Evolutionary conservation across 2,888 invertebrate genomes (phyloP), one percentile per base, ranked within the genome.

Genomic region (Caenorhabditis uteleia): DNA sequence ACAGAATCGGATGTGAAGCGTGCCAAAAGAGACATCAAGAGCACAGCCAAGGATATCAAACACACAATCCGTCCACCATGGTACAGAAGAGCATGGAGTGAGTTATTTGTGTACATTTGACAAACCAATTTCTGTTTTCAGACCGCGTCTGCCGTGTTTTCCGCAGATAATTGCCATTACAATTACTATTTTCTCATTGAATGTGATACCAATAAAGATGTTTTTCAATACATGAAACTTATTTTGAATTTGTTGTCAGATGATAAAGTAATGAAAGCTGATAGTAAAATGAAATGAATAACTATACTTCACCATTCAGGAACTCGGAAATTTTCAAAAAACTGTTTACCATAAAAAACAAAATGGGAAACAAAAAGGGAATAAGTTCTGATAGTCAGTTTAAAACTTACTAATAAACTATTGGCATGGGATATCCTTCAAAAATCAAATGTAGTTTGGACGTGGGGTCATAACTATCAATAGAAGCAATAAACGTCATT

Each of bases 61-160:
- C 54, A 70, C 16, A 56, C 70, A 1, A 42, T 70, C 25, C 60
- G 70, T 27, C 70, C 70, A 16, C 70, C 70, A 46, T 70, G 70
- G 70, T 70, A 70, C 53, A 39, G 67, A 51, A 49, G 70, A 65
- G 66, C 70, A 14, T 70, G 70, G 70, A 68, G 70, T 70, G 16
- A 49, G 45, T 27, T 20, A n/a, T 1, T 25, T 18, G 7, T 16
- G 42, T 7, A 2, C 6, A 6, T 12, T 29, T 16, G 8, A 29
- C 12, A 16, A 7, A 27, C 20, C 27, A 12, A 18, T 33, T 23
- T 18, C 10, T 33, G 27, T 14, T 57, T 70, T 54, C 61, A 70
- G 70, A 70, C 25, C 53, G 70, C 26, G 64, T 70, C 29, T 59
- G 60, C 12, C 45, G 56, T 16, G 33, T 59, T 18, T 68, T 70